These are phyloP conservation scores for Bos javanicus DNA, from an alignment of 2,113 vertebrate genomes.

Conservation along the genomic window DNA sequence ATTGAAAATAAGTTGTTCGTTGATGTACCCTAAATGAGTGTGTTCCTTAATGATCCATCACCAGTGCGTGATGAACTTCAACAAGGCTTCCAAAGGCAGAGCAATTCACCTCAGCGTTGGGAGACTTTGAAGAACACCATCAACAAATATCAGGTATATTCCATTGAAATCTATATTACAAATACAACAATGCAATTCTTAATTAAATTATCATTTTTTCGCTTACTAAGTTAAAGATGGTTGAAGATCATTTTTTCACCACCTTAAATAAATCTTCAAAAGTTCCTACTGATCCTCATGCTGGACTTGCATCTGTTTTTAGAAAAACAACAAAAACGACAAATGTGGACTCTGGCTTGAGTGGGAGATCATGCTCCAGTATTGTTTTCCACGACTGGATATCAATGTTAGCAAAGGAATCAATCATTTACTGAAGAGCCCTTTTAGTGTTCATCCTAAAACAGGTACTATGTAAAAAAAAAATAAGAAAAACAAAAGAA, in stretches of 20 bases:
- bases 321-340: slow-evolving; percentile 70
- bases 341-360: slow-evolving; percentile 73
- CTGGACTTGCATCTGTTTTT: slow-evolving; percentile 41
- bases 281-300: neutral
- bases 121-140: slow-evolving; percentile 73
- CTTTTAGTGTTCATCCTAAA: slow-evolving; percentile 97
- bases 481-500: neutral
- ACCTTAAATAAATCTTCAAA: slow-evolving; percentile 24
- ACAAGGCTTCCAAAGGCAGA: slow-evolving; percentile 78
- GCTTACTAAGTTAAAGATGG: slow-evolving; percentile 1
- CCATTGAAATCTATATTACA: neutral
- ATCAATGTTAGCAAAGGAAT: slow-evolving; percentile 96
- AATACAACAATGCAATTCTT: neutral
- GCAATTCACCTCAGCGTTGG: slow-evolving; percentile 88
- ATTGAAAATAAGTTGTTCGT: slow-evolving; percentile 30
- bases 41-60: slow-evolving; percentile 69
- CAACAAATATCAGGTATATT: slow-evolving; percentile 47
- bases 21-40: neutral
- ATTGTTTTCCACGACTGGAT: slow-evolving; percentile 96
- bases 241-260: slow-evolving; percentile 13
- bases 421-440: slow-evolving; percentile 96
- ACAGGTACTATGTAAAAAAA: slow-evolving; percentile 77
- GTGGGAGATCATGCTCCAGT: slow-evolving; percentile 96
- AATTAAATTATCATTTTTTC: slow-evolving; percentile 38
- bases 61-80: slow-evolving; percentile 80